These are phyloP conservation scores for Drosophila putrida DNA, from an alignment of 2,888 invertebrate species.

Conservation along the genomic window DNA sequence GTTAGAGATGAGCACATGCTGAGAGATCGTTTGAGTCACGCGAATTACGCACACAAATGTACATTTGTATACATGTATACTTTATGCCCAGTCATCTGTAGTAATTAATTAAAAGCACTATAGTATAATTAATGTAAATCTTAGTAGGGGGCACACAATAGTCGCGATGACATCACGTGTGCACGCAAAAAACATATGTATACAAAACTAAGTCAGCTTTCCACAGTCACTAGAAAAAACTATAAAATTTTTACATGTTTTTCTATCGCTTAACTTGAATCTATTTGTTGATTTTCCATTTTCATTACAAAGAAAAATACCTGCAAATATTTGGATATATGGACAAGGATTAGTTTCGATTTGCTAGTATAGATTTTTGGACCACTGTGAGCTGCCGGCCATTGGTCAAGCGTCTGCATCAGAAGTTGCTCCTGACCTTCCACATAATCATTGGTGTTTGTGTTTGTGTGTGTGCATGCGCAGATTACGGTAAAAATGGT, in stretches of 20 bases:
- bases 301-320: too few relatives aligned
- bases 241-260: too few relatives aligned
- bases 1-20: slow-evolving; percentile 28
- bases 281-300: too few relatives aligned
- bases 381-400: not conserved
- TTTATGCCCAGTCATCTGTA: slow-evolving; percentile 18
- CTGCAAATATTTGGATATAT: too few relatives aligned
- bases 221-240: too few relatives aligned
- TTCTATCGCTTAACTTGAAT: too few relatives aligned
- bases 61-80: not conserved
- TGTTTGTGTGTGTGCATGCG: slow-evolving; percentile 41
- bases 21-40: slow-evolving; percentile 13
- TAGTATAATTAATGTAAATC: slow-evolving; percentile 14
- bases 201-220: too few relatives aligned
- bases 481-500: slow-evolving; percentile 30
- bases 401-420: not conserved
- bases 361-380: too few relatives aligned
- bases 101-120: slow-evolving; percentile 12
- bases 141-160: slow-evolving; percentile 11
- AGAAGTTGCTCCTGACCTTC: slow-evolving; percentile 9
- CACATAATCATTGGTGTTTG: slow-evolving; percentile 4
- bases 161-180: slow-evolving; percentile 21
- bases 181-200: not conserved
- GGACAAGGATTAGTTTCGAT: too few relatives aligned
- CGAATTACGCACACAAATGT: not conserved